Conservation (phyloP, 2,797 vertebrate genomes). For the Platyrinchus mystaceus region DNA sequence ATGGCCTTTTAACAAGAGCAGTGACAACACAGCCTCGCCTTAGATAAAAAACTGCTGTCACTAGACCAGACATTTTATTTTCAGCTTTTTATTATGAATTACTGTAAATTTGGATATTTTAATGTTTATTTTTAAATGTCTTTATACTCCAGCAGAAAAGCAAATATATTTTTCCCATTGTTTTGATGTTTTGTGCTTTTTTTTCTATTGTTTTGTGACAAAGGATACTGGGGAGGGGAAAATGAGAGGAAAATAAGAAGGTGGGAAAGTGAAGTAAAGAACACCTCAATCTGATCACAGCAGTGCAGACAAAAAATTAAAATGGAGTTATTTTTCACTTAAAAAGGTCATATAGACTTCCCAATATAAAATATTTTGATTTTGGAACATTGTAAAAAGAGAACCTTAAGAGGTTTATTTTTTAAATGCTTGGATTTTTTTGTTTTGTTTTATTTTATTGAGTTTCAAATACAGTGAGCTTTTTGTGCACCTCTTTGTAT, state of each 20-base stretch:
- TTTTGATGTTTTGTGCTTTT: neutral
- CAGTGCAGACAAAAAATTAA: neutral
- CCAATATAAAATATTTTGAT: neutral
- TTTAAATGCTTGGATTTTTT: neutral
- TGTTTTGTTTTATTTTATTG: neutral
- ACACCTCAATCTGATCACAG: neutral
- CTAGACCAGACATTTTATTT: neutral
- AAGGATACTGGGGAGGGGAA: neutral
- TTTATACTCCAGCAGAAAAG: neutral
- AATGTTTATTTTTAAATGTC: neutral
- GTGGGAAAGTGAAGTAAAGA: neutral
- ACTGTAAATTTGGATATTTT: neutral
- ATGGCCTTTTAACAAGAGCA: neutral
- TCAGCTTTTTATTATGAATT: neutral
- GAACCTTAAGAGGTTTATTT: neutral
- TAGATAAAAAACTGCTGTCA: neutral
- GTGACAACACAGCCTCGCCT: neutral
- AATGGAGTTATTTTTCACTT: neutral
- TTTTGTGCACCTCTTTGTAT: neutral
- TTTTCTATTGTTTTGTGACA: neutral
- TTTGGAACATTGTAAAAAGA: neutral
- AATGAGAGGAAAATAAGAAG: neutral
- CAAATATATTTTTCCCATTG: neutral
- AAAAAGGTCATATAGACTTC: neutral
- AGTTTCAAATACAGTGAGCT: neutral